Percentiles rank a stretch among this genome's conserved stretches.
These are phyloP conservation scores for Stenopsyche tienmushanensis DNA, from an alignment of 1,140 invertebrate genomes.

Conservation along the genomic window DNA sequence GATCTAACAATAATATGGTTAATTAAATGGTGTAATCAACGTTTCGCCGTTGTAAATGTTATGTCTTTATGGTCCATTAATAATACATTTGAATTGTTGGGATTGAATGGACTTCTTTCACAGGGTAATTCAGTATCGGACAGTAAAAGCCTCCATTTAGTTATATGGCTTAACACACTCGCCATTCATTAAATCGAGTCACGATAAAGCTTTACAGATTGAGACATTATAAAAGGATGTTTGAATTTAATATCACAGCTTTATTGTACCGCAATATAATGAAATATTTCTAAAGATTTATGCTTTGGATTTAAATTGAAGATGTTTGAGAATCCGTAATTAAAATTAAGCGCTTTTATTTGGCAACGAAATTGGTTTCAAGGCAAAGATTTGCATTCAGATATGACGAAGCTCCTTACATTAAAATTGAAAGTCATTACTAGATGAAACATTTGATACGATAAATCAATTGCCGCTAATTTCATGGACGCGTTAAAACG, in stretches of 20 bases:
- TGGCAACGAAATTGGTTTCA: neutral
- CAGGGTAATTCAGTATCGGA: neutral
- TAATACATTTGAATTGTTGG: neutral
- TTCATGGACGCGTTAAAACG: no score
- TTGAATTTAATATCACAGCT: no score
- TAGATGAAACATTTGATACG: no score
- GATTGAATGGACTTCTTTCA: neutral
- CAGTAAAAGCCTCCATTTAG: no score
- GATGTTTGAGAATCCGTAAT: neutral
- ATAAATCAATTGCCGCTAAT: no score
- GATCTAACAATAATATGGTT: no score
- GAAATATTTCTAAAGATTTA: neutral
- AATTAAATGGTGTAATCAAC: no score
- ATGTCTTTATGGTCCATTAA: no score
- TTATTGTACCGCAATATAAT: neutral
- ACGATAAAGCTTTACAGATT: neutral
- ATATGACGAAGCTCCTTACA: no score
- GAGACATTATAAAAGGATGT: neutral
- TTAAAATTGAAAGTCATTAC: no score
- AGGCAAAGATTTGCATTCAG: neutral
- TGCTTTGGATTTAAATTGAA: neutral
- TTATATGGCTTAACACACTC: neutral
- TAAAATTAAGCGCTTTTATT: neutral
- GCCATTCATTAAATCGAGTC: neutral
- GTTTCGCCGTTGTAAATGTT: no score